Conservation (phyloP, 2,888 invertebrate genomes). For the Amblyteles armatorius region DNA sequence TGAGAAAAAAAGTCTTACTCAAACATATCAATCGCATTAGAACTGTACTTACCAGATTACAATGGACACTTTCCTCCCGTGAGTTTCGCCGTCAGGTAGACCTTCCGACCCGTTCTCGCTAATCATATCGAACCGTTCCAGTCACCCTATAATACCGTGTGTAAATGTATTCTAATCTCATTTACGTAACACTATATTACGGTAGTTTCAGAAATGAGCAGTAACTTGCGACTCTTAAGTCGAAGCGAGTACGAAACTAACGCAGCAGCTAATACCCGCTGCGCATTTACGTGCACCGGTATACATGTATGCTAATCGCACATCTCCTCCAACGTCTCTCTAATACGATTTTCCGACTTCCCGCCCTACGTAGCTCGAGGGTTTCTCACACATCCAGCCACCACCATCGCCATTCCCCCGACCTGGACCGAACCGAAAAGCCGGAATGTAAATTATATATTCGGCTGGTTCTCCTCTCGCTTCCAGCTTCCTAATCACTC, state of each 20-base stretch:
- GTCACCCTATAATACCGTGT: no score
- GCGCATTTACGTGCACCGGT: not conserved
- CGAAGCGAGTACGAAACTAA: not conserved
- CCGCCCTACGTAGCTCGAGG: conserved; percentile 28
- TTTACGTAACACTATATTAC: no score
- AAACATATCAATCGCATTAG: no score
- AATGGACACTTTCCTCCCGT: no score
- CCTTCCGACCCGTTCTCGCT: no score
- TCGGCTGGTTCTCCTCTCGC: conserved; percentile 70
- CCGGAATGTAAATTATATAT: conserved; percentile 76
- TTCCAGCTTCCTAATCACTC: conserved; percentile 78
- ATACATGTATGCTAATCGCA: conserved; percentile 46
- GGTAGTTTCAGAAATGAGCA: not conserved
- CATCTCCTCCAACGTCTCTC: conserved; percentile 44
- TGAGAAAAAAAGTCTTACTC: no score
- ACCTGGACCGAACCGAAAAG: conserved; percentile 52
- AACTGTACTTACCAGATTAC: no score
- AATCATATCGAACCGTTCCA: no score
- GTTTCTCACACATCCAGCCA: conserved; percentile 36
- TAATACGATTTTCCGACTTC: conserved; percentile 55
- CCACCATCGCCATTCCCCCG: conserved; percentile 4
- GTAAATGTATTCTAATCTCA: no score
- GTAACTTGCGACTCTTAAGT: not conserved
- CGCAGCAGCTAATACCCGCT: not conserved
- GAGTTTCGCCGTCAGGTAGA: no score